Evolutionary conservation across 2,888 invertebrate species (phyloP), one percentile per base, ranked within the genome.

Genomic region (Oeneis ivallda): DNA sequence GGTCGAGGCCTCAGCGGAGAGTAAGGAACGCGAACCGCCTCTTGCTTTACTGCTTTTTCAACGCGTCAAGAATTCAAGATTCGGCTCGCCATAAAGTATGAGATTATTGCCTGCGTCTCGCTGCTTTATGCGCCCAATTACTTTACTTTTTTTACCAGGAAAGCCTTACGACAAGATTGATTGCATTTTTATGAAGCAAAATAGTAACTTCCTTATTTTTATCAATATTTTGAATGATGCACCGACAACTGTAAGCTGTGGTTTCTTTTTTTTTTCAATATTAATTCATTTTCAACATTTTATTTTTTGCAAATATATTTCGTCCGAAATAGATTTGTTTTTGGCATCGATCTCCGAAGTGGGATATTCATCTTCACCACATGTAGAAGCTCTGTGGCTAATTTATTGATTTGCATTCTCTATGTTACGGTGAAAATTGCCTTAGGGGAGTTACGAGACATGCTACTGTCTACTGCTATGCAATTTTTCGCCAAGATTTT

Each of bases 31-130:
- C 19, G 4, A 9, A 53, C 53, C 9, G 3, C 19, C 56, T 41
- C 56, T 13, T 0, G 56, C 41, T 41, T 19, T 19, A 19, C 56
- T 19, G 41, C 56, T 56, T 56, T 56, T 56, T 56, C 19, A 54
- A 17, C 56, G 41, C 39, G 13, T 19, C 41, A 41, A 19, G 9
- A 17, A 17, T 32, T 39, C 41, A 41, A 19, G 56, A 39, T 41
- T 54, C 39, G 54, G 56, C 56, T 56, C 19, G 37, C 53, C 3
- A n/a, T 13, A 32, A 15, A 10, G 39, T 19, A 13, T 13, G 41
- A 19, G 39, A 19, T 54, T 39, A 39, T 39, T 54, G 13, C 54
- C 41, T 39, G 1, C 43, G 43, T n/a, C 43, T 6, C 49, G 49
- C 49, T 19, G 11, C 50, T 13, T 26, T 32, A 11, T 50, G 26